These are phyloP conservation scores for Candoia aspera DNA, from an alignment of 2,113 vertebrate genomes.

Conservation along the genomic window DNA sequence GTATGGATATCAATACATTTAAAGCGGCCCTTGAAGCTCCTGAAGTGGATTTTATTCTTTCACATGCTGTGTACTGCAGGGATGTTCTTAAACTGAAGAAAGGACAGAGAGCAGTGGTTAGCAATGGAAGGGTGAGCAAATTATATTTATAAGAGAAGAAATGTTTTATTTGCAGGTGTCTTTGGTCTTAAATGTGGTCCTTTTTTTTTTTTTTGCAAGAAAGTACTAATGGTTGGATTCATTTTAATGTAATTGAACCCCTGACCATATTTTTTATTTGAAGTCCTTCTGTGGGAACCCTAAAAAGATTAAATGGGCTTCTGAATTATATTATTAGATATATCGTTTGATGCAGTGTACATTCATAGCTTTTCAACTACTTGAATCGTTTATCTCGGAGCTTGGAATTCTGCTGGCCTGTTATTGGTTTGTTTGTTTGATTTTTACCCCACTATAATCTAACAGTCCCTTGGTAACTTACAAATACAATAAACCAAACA, in stretches of 20 bases:
- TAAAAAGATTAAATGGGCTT: background rate
- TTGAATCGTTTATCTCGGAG: background rate
- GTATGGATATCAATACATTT: slow-evolving; percentile 91
- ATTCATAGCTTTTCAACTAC: background rate
- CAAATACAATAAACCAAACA: background rate
- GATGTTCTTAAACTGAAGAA: slow-evolving; percentile 94
- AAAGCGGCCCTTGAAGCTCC: slow-evolving; percentile 84
- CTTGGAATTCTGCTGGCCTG: background rate
- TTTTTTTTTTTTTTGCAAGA: background rate
- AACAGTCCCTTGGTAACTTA: background rate
- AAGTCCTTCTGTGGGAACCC: background rate
- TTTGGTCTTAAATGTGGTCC: accelerated
- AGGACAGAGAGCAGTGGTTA: slow-evolving; percentile 92
- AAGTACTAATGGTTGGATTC: background rate
- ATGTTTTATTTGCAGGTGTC: background rate
- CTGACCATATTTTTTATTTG: background rate
- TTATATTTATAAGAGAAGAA: background rate
- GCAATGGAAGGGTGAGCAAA: slow-evolving; percentile 92
- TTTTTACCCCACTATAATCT: background rate
- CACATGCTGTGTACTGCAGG: slow-evolving; percentile 88
- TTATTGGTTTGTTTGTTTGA: background rate
- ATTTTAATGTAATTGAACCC: background rate
- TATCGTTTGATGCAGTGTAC: background rate
- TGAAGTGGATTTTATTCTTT: slow-evolving; percentile 90
- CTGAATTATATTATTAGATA: background rate